Conservation (phyloP, 2,888 invertebrate species). For the Myopa tessellatipennis region DNA sequence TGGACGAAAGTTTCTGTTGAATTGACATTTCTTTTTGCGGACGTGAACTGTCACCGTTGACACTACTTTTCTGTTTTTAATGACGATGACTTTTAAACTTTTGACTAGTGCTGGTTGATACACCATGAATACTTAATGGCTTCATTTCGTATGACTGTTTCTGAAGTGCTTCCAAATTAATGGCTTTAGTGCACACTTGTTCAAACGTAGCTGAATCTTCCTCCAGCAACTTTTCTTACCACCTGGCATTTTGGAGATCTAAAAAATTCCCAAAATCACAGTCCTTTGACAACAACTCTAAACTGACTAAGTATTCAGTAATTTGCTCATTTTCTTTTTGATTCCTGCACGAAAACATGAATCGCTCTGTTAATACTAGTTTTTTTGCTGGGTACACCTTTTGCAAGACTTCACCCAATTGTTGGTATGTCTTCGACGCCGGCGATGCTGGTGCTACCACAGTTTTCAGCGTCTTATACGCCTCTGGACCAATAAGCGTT, state of each 20-base stretch:
- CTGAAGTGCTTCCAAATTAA: neutral
- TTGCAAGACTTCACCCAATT: too few relatives aligned
- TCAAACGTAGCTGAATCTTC: constrained; percentile 16
- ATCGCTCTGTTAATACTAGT: constrained; percentile 32
- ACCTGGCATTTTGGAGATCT: constrained; percentile 14
- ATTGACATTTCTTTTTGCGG: too few relatives aligned
- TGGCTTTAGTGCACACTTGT: neutral
- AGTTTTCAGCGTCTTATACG: too few relatives aligned
- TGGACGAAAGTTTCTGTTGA: neutral
- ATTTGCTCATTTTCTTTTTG: constrained; percentile 1
- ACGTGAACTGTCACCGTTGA: too few relatives aligned
- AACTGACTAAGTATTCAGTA: constrained; percentile 13
- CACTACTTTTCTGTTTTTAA: neutral
- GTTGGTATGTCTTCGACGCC: too few relatives aligned
- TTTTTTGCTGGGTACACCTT: neutral
- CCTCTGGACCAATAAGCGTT: constrained; percentile 32
- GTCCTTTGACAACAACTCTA: constrained; percentile 17
- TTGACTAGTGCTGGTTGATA: neutral
- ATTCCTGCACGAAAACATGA: constrained; percentile 5
- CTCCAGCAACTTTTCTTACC: constrained; percentile 31
- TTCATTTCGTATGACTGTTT: neutral
- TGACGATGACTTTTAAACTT: neutral
- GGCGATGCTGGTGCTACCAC: too few relatives aligned
- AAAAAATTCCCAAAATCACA: constrained; percentile 26
- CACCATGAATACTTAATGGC: neutral